A percentile compares a stretch with the other conserved stretches of the same genome.
These are phyloP conservation scores for Morus bassanus DNA, from an alignment of 2,797 vertebrate genomes.

Conservation along the genomic window DNA sequence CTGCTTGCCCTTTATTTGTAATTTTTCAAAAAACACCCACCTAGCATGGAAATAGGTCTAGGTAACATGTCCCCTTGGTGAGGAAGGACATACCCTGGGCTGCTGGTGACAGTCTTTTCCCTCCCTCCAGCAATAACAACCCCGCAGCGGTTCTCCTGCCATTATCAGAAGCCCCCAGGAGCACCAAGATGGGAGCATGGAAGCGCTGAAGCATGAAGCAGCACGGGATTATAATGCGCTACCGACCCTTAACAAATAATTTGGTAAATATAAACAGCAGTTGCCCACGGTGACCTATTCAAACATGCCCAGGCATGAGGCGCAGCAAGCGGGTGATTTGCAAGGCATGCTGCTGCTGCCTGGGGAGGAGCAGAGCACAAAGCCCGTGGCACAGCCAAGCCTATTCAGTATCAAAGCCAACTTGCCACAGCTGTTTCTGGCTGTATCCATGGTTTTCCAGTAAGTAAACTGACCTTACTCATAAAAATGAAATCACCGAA, in stretches of 20 bases:
- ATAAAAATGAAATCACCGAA: not conserved
- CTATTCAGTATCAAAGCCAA: not conserved
- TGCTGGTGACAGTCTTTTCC: not conserved
- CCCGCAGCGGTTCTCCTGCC: rapidly evolving
- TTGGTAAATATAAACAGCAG: not conserved
- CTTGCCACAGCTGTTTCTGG: not conserved
- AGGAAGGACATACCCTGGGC: not conserved
- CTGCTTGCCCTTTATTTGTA: not conserved
- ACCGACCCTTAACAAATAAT: not conserved
- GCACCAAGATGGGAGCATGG: rapidly evolving
- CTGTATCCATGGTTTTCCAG: not conserved
- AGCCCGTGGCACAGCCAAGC: not conserved
- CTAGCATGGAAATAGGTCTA: not conserved
- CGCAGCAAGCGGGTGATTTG: not conserved
- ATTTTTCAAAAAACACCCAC: not conserved
- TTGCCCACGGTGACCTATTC: not conserved
- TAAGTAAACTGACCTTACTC: not conserved
- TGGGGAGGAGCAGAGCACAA: not conserved
- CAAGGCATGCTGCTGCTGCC: not conserved
- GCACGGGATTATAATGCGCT: not conserved
- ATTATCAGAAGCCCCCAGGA: not conserved
- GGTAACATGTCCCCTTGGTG: not conserved
- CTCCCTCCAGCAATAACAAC: not conserved
- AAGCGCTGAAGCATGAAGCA: not conserved
- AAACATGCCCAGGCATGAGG: not conserved